Base-by-base conservation (phyloP, 2,797 vertebrate genomes). In the Gallinago solitaria region DNA sequence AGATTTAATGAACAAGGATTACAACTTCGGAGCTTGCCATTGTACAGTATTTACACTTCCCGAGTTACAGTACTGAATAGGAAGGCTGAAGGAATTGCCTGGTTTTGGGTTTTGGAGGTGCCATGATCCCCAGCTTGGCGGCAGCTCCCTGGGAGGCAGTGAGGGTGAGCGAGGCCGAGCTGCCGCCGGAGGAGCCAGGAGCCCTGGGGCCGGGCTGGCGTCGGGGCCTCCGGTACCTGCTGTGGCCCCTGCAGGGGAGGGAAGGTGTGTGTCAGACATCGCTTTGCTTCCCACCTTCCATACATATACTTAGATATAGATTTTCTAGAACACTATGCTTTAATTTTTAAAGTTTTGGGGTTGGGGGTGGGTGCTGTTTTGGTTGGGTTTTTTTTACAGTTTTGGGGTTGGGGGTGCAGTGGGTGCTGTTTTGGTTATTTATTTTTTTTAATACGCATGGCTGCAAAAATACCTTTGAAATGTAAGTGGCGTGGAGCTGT, bases 81-180 rank as follows among this genome's bases (percentile, higher is more conserved):
- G 97, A 96, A 18, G 98, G 98, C 70, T 95, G 97, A 16, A 98
- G 98, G 85, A 98, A 98, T 0, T 79, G 85, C 25, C 98, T 97
- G 85, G 2, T 91, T 54, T 92, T 79, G 33, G 98, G 98, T 79
- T 97, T 97, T 0, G 98, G 98, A 1, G 93, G 97, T 15, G 98
- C 97, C 98, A 98, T 97, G 23, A 98, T 96, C 33, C 98, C 98
- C 89, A 98, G 61, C 83, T 57, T 97, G 9, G 71, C 92, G 24
- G 88, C 57, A 57, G 70, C 51, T 71, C 82, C 97, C 9, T 69
- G 70, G 0, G 4, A 21, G 21, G 57, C 57, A 2, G 89, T 69
- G 11, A 30, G 2, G 2, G n/a, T 16, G 20, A 0, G 11, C 1
- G 37, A 25, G 1, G 76, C 18, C 0, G 93, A 82, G 5, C 21